A percentile compares a stretch with the other conserved stretches of the same genome.
Evolutionary conservation across 2,113 vertebrate species (phyloP).

Genomic region (Salvelinus fontinalis): DNA sequence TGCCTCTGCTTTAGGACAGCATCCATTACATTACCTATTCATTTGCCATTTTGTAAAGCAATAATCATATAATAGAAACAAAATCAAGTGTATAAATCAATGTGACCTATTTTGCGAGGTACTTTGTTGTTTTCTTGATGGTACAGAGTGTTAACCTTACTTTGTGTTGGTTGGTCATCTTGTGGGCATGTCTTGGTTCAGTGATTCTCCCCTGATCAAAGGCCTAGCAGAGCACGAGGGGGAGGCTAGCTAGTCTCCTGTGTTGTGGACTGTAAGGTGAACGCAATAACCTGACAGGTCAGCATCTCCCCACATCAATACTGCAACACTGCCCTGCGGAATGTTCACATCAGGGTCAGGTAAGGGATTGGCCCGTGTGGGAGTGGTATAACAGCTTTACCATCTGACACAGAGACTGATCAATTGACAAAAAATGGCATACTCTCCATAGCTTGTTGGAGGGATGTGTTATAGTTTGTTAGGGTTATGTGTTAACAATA

Average conservation of each 20-base stretch:
- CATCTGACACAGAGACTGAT: background rate
- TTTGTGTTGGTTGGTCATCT: constrained; percentile 26
- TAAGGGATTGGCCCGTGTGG: background rate
- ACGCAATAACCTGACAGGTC: constrained; percentile 45
- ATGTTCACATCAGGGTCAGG: constrained; percentile 22
- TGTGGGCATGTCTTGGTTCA: constrained; percentile 6
- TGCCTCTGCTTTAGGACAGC: background rate
- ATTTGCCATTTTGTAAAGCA: background rate
- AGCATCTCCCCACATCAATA: constrained; percentile 36
- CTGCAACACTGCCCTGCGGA: constrained; percentile 22
- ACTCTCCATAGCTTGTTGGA: background rate
- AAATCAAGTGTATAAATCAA: background rate
- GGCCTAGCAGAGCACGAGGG: constrained; percentile 25
- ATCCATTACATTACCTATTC: background rate
- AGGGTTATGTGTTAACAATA: background rate
- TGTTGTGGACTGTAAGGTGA: constrained; percentile 33
- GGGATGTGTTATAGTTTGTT: background rate
- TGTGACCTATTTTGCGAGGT: background rate
- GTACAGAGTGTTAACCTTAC: background rate
- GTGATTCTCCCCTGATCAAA: constrained; percentile 45
- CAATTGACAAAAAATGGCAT: background rate
- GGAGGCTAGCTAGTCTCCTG: constrained; percentile 10
- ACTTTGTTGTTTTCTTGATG: background rate
- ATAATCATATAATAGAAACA: background rate
- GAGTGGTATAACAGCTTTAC: background rate